Conservation (phyloP, 2,888 invertebrate species). For the Sipha maydis region DNA sequence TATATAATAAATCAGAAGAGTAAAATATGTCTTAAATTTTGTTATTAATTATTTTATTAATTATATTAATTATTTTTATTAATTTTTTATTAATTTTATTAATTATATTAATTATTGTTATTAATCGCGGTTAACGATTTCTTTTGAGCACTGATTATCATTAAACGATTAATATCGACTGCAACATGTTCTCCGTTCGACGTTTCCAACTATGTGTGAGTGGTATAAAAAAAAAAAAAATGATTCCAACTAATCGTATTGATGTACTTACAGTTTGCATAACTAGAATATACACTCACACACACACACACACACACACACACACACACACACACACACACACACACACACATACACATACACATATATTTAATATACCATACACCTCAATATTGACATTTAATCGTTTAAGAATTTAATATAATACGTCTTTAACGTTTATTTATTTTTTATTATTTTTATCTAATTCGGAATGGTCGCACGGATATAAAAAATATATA, state of each 20-base stretch:
- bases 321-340: too few relatives aligned
- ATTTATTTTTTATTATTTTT: neutral
- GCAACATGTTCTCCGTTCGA: neutral
- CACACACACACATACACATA: too few relatives aligned
- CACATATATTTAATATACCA: too few relatives aligned
- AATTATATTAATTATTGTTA: too few relatives aligned
- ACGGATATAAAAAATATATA: neutral
- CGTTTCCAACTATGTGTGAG: neutral
- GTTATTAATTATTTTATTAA: too few relatives aligned
- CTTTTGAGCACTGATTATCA: neutral
- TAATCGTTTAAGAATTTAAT: neutral
- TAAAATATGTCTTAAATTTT: neutral
- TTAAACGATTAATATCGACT: neutral
- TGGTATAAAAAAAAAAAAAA: neutral
- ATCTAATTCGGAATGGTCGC: neutral
- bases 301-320: too few relatives aligned
- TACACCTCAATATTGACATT: neutral
- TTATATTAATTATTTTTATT: too few relatives aligned
- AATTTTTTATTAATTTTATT: too few relatives aligned
- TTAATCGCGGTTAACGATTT: constrained; percentile 25
- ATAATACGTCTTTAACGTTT: neutral
- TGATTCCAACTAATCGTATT: neutral
- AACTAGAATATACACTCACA: neutral
- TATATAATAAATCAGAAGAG: neutral
- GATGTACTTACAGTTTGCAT: neutral